A percentile compares a stretch with the other conserved stretches of the same genome.
Conservation (phyloP, 2,797 vertebrate species). For the Darevskia nairensis region DNA sequence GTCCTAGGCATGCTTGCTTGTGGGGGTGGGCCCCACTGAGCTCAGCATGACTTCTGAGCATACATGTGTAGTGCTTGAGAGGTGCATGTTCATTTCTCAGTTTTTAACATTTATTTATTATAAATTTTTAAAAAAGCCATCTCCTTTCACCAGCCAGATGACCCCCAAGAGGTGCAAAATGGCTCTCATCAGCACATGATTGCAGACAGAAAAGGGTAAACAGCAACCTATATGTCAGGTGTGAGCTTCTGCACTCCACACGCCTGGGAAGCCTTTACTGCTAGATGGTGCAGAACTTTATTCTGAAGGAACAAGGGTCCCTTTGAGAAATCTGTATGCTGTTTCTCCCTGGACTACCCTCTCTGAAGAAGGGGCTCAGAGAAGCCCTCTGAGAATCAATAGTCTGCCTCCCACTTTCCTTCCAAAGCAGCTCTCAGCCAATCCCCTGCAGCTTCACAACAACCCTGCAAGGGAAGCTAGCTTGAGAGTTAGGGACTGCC, state of each 20-base stretch:
- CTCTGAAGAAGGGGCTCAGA: background rate
- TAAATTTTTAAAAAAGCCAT: too few relatives aligned
- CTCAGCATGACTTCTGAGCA: background rate
- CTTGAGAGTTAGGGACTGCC: background rate
- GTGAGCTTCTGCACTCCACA: too few relatives aligned
- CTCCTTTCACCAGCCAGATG: too few relatives aligned
- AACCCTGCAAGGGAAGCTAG: background rate
- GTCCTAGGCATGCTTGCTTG: background rate
- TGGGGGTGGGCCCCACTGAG: too few relatives aligned
- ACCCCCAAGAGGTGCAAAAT: background rate
- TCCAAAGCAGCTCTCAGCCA: too few relatives aligned
- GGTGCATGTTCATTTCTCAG: background rate
- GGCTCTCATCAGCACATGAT: background rate
- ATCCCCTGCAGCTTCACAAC: background rate
- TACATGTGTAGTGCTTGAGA: background rate
- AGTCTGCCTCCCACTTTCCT: background rate
- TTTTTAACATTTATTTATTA: too few relatives aligned
- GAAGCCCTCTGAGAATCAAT: background rate
- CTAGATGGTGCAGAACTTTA: too few relatives aligned
- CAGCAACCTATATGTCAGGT: too few relatives aligned
- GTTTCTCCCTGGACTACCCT: background rate
- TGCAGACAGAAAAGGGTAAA: background rate
- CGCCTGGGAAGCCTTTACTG: too few relatives aligned
- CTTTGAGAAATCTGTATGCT: background rate
- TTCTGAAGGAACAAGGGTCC: background rate